Percentiles rank a stretch among this genome's conserved stretches.
Evolutionary conservation across 2,888 invertebrate genomes (phyloP).

Genomic region (Volucella bombylans): DNA sequence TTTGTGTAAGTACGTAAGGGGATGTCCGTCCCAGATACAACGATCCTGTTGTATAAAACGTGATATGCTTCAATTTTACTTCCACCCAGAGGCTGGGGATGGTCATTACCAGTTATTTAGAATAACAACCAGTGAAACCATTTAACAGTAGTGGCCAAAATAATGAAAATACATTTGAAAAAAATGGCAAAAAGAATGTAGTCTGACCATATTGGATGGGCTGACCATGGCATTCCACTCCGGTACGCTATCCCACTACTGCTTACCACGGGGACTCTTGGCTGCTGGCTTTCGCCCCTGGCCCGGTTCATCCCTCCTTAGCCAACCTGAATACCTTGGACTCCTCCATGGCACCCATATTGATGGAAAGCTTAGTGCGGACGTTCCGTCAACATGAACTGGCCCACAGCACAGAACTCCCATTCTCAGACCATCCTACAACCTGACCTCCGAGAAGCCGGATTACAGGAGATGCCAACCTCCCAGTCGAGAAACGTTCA

Average conservation of each 20-base stretch:
- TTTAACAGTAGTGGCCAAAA: too few relatives aligned
- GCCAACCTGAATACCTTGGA: slow-evolving; percentile 92
- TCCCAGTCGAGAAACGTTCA: slow-evolving; percentile 86
- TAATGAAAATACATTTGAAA: neutral
- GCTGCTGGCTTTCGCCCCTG: slow-evolving; percentile 99
- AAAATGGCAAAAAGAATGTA: slow-evolving; percentile 85
- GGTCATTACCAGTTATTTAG: too few relatives aligned
- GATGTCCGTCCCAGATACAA: too few relatives aligned
- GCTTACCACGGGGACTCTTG: slow-evolving; percentile 99
- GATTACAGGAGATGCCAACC: slow-evolving; percentile 99
- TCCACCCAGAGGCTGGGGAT: too few relatives aligned
- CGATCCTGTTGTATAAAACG: too few relatives aligned
- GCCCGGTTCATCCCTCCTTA: slow-evolving; percentile 99
- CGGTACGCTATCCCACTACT: slow-evolving; percentile 99
- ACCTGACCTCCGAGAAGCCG: slow-evolving; percentile 96
- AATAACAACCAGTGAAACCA: too few relatives aligned
- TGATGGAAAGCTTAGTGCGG: slow-evolving; percentile 98
- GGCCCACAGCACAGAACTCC: slow-evolving; percentile 86
- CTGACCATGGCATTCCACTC: slow-evolving; percentile 95
- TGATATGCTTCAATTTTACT: too few relatives aligned
- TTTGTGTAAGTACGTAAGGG: too few relatives aligned
- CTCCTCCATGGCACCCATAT: slow-evolving; percentile 96
- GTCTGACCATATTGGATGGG: slow-evolving; percentile 91
- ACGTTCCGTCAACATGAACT: slow-evolving; percentile 93
- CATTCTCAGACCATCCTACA: slow-evolving; percentile 96